Evolutionary conservation across 2,888 invertebrate species (phyloP), one percentile per base, ranked within the genome.

Genomic region (Eumerus sabulonum): DNA sequence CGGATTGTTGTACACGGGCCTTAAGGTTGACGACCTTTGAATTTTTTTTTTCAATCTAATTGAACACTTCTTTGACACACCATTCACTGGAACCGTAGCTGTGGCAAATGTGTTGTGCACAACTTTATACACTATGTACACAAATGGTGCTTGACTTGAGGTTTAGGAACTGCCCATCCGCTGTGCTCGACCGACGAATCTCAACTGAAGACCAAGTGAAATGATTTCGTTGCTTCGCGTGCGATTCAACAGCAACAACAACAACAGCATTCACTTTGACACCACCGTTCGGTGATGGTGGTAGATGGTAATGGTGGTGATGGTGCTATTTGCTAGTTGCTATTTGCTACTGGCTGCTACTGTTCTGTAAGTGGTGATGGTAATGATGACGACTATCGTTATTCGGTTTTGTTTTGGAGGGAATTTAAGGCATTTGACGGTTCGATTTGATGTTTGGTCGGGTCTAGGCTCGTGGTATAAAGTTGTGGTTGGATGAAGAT

Each of bases 161-260:
- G 7, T 27, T 27, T n/a, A n/a, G 27, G 27, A 27, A 27, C 7
- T 64, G 38, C 53, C 68, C 74, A 74, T 70, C 74, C 79, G 68
- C 38, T 74, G 70, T 48, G 79, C 54, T 79, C 79, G 56, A 79
- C 79, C 79, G 79, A 79, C 74, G 74, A 74, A 79, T 79, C 68
- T 79, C 64, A 74, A 79, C 79, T 79, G 64, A 79, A 79, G 35
- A 51, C 72, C 36, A 50, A 64, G 64, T 64, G 57, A 47, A 74
- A 68, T 74, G 54, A 60, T 74, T 74, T 79, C 54, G 40, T n/a
- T n/a, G 68, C 74, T 74, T 74, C 68, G 18, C 67, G 57, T 67
- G 67, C 62, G 77, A 71, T 76, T 71, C 60, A 47, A 36, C 18
- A 53, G 42, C 56, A 54, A 53, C 13, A 50, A 66, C 60, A 47